Conservation (phyloP, 1,140 invertebrate species). For the Varroa destructor region DNA sequence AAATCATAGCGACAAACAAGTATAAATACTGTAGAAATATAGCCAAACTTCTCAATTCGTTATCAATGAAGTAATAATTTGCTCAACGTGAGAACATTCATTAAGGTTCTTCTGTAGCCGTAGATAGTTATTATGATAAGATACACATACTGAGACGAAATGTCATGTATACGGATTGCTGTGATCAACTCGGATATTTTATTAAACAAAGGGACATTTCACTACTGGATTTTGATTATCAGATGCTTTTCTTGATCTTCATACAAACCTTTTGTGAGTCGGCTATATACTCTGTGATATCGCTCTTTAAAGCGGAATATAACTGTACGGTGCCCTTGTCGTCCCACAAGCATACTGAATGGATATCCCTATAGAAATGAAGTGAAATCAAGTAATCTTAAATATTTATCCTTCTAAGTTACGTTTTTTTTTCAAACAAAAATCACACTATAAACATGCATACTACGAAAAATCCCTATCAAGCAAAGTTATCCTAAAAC, state of each 20-base stretch:
- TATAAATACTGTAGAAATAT: constrained; percentile 1
- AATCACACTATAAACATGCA: constrained; percentile 8
- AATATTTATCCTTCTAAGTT: background rate
- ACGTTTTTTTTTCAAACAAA: constrained; percentile 17
- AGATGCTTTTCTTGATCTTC: background rate
- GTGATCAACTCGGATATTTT: too few relatives aligned
- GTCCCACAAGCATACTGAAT: constrained; percentile 88
- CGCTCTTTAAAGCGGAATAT: constrained; percentile 70
- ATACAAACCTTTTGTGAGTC: too few relatives aligned
- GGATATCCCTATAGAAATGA: constrained; percentile 50
- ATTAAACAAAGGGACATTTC: too few relatives aligned
- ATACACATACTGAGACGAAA: background rate
- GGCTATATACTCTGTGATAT: constrained; percentile 39
- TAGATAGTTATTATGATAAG: constrained; percentile 1
- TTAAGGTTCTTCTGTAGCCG: too few relatives aligned
- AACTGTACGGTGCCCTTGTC: constrained; percentile 81
- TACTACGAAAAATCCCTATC: background rate
- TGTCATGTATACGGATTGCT: too few relatives aligned
- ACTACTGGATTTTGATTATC: background rate
- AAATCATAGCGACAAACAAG: constrained; percentile 31
- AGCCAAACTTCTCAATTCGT: background rate
- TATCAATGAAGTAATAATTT: background rate
- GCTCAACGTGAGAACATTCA: too few relatives aligned
- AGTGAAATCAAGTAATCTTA: too few relatives aligned
- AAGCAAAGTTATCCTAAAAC: constrained; percentile 6